Evolutionary conservation across 2,888 invertebrate genomes (phyloP).

Genomic region (Pollenia griseotomentosa): DNA sequence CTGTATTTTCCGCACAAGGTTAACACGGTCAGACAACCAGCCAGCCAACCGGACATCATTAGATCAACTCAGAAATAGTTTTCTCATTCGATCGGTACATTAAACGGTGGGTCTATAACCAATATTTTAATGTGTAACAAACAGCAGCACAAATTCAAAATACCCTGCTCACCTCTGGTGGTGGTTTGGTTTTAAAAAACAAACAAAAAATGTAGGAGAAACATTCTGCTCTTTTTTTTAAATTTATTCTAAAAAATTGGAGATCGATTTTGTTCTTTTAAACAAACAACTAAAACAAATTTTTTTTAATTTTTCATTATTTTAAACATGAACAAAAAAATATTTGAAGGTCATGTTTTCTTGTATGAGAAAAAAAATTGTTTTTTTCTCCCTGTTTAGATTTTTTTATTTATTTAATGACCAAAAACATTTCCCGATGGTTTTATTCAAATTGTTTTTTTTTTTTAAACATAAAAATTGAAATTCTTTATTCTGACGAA

Average conservation of each 20-base stretch:
- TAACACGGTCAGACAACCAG: no score
- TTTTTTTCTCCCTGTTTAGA: neutral
- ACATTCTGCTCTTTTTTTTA: neutral
- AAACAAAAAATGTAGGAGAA: slow-evolving; percentile 9
- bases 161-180: neutral
- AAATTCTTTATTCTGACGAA: neutral
- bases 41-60: no score
- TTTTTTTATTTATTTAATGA: neutral
- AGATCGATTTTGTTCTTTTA: slow-evolving; percentile 16
- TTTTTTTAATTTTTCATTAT: slow-evolving; percentile 17
- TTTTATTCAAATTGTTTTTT: no score
- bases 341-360: slow-evolving; percentile 14
- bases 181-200: neutral
- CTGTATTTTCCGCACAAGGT: no score
- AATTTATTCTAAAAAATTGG: slow-evolving; percentile 18
- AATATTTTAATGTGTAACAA: neutral
- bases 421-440: neutral
- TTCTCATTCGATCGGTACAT: no score
- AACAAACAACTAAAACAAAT: neutral
- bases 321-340: slow-evolving; percentile 5
- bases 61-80: no score
- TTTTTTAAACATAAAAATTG: slow-evolving; percentile 2
- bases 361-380: neutral
- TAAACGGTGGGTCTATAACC: no score
- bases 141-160: neutral